phyloP scores from a whole-genome alignment of 2,888 invertebrate genomes.

The Germaria angustata region DNA sequence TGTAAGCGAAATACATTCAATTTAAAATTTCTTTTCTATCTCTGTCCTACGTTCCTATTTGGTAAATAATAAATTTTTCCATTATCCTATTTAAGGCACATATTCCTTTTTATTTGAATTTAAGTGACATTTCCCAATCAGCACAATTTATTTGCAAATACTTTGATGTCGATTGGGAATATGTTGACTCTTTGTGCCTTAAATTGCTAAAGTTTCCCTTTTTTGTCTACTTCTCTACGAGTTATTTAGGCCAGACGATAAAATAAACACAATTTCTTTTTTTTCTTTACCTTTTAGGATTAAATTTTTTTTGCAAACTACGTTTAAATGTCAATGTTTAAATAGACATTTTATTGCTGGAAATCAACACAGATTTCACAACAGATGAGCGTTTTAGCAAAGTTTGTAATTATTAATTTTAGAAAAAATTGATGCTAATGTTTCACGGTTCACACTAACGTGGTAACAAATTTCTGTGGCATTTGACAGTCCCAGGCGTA shows the following conservation, averaged over 20 bases:
- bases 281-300: not conserved
- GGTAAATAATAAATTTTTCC: not conserved
- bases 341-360: not conserved
- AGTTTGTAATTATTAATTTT: not conserved
- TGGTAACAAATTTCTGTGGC: not conserved
- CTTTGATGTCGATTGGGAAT: slow-evolving; percentile 21
- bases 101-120: slow-evolving; percentile 8
- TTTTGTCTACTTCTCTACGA: not conserved
- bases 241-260: slow-evolving; percentile 34
- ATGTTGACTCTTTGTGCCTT: slow-evolving; percentile 3
- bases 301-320: not conserved
- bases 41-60: not conserved
- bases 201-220: slow-evolving; percentile 6
- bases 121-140: slow-evolving; percentile 32
- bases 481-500: not conserved
- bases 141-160: slow-evolving; percentile 22
- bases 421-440: not conserved
- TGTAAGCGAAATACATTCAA: not conserved
- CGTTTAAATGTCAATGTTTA: not conserved
- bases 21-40: not conserved
- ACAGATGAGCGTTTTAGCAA: not conserved
- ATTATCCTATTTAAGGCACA: not conserved
- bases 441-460: not conserved
- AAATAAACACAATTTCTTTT: slow-evolving; percentile 7
- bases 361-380: not conserved